Evolutionary conservation across 2,113 vertebrate genomes (phyloP).

Genomic region (Synchiropus splendidus): DNA sequence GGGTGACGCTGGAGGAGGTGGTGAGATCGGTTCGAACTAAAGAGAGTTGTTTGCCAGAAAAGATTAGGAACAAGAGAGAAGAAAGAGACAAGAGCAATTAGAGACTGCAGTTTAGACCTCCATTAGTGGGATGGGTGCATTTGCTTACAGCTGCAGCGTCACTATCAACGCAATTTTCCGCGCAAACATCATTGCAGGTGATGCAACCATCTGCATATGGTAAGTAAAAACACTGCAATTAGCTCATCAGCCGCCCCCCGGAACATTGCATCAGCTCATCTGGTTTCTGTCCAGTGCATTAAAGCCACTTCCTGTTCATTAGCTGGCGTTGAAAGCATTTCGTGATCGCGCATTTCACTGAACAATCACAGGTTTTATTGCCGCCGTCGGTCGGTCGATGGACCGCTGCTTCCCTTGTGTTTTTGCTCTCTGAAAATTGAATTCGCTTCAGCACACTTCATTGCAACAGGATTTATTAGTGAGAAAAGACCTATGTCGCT

Average conservation of each 20-base stretch:
- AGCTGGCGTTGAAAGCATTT: no score
- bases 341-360: background rate
- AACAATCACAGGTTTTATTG: constrained; percentile 11
- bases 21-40: constrained; percentile 16
- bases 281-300: no score
- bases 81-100: constrained; percentile 28
- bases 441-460: constrained; percentile 31
- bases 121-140: constrained; percentile 39
- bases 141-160: constrained; percentile 36
- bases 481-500: constrained; percentile 37
- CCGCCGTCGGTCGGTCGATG: constrained; percentile 28
- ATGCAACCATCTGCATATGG: background rate
- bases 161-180: constrained; percentile 26
- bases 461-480: constrained; percentile 46
- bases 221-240: background rate
- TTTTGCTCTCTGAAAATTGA: constrained; percentile 30
- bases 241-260: no score
- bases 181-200: constrained; percentile 5
- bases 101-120: constrained; percentile 26
- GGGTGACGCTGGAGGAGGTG: constrained; percentile 6
- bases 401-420: constrained; percentile 11
- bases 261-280: no score
- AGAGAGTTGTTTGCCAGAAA: constrained; percentile 25
- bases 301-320: no score
- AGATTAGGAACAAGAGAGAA: constrained; percentile 31